Evolutionary conservation across 2,888 invertebrate genomes (phyloP).

Genomic region (Pseudococcus viburni): DNA sequence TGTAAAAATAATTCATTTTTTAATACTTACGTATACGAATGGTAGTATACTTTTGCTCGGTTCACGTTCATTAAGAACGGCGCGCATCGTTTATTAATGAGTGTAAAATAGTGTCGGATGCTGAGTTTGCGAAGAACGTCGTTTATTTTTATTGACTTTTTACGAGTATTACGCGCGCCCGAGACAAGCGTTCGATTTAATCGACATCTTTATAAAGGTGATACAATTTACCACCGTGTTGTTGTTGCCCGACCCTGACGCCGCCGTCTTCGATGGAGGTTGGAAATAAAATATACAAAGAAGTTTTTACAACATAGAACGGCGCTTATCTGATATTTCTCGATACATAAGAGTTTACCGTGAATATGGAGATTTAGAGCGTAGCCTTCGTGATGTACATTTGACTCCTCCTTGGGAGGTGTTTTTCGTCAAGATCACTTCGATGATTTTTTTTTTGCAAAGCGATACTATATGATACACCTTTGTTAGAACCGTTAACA

Average conservation of each 20-base stretch:
- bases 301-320: neutral
- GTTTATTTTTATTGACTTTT: slow-evolving; percentile 44
- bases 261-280: neutral
- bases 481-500: neutral
- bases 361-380: neutral
- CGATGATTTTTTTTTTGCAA: neutral
- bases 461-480: neutral
- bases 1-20: slow-evolving; percentile 47
- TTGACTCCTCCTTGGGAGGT: slow-evolving; percentile 43
- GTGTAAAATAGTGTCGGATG: neutral
- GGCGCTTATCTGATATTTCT: slow-evolving; percentile 20
- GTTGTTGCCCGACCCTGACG: neutral
- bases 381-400: slow-evolving; percentile 13
- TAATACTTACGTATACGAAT: slow-evolving; percentile 4
- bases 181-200: neutral
- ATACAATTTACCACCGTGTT: slow-evolving; percentile 1
- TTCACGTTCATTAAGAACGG: slow-evolving; percentile 26
- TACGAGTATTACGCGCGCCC: slow-evolving; percentile 24
- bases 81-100: slow-evolving; percentile 45
- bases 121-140: slow-evolving; percentile 9
- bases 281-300: slow-evolving; percentile 42
- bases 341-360: neutral
- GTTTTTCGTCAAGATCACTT: slow-evolving; percentile 36
- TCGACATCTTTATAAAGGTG: slow-evolving; percentile 47
- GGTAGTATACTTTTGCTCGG: neutral